Evolutionary conservation across 2,888 invertebrate genomes (phyloP).

Genomic region (Tiphia femorata): DNA sequence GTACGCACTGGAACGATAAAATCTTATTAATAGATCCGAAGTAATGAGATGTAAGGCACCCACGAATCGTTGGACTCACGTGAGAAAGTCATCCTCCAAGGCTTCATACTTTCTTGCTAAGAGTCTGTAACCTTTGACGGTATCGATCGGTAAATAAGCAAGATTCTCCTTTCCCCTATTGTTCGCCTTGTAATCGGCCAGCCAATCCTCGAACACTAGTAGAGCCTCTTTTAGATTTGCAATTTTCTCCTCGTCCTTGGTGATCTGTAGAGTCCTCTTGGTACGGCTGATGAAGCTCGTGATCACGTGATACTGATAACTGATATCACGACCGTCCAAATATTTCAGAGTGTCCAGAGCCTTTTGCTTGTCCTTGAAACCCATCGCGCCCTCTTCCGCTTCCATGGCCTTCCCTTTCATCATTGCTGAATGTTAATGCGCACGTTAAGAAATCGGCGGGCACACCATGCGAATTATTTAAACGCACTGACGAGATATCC

Average conservation of each 20-base stretch:
- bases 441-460: too few species aligned
- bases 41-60: too few species aligned
- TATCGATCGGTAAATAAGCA: slow-evolving; percentile 75
- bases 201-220: slow-evolving; percentile 78
- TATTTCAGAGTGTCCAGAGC: slow-evolving; percentile 77
- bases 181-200: slow-evolving; percentile 78
- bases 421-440: slow-evolving; percentile 51
- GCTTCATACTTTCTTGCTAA: slow-evolving; percentile 72
- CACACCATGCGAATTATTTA: too few species aligned
- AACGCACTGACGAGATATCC: too few species aligned
- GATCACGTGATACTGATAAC: slow-evolving; percentile 77
- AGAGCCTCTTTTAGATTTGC: slow-evolving; percentile 79
- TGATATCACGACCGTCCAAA: slow-evolving; percentile 75
- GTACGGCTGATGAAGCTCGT: slow-evolving; percentile 73
- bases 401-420: slow-evolving; percentile 55
- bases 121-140: slow-evolving; percentile 72
- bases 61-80: slow-evolving; percentile 31
- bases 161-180: slow-evolving; percentile 79
- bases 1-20: slow-evolving; percentile 73
- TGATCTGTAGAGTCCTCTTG: slow-evolving; percentile 74
- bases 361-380: slow-evolving; percentile 80
- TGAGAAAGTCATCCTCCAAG: slow-evolving; percentile 64
- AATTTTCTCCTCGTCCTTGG: slow-evolving; percentile 79
- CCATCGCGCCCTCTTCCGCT: slow-evolving; percentile 75
- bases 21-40: too few species aligned